phyloP scores from a whole-genome alignment of 2,113 vertebrate genomes.

The Grantiella picta region DNA sequence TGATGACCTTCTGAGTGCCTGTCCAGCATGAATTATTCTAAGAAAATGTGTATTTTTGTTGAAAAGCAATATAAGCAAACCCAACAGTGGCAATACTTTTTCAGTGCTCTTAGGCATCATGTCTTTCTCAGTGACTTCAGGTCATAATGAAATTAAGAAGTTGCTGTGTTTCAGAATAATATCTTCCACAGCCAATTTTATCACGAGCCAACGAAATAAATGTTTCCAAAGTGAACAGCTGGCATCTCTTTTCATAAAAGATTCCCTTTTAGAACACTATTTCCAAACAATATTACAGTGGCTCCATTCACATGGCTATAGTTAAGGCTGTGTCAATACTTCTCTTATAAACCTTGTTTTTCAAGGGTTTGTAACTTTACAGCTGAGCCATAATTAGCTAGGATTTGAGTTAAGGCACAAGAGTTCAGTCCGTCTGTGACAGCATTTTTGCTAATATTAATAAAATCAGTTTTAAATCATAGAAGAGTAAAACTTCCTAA shows the following conservation, averaged over 20 bases:
- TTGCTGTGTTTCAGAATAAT: slow-evolving; percentile 31
- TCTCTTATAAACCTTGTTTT: slow-evolving; percentile 61
- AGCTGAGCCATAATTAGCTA: slow-evolving; percentile 51
- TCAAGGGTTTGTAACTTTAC: slow-evolving; percentile 46
- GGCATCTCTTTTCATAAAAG: slow-evolving; percentile 64
- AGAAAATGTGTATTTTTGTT: not conserved
- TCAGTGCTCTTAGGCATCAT: not conserved
- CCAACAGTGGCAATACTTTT: not conserved
- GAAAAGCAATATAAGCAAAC: not conserved
- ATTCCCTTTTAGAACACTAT: slow-evolving; percentile 52
- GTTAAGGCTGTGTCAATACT: slow-evolving; percentile 55
- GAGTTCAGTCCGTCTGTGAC: not conserved
- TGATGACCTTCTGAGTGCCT: not conserved
- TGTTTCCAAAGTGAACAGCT: slow-evolving; percentile 67
- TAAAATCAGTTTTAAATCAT: slow-evolving; percentile 39
- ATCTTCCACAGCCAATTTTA: slow-evolving; percentile 54
- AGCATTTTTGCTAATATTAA: slow-evolving; percentile 42
- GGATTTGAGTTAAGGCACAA: slow-evolving; percentile 33
- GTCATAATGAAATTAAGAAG: slow-evolving; percentile 55
- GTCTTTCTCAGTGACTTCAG: slow-evolving; percentile 24
- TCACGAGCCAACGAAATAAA: slow-evolving; percentile 45
- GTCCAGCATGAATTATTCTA: not conserved
- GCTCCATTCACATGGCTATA: slow-evolving; percentile 55
- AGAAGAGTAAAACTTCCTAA: not conserved
- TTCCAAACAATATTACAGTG: slow-evolving; percentile 66